Evolutionary conservation across 2,888 invertebrate species (phyloP).

Genomic region (Folsomia manolachei): DNA sequence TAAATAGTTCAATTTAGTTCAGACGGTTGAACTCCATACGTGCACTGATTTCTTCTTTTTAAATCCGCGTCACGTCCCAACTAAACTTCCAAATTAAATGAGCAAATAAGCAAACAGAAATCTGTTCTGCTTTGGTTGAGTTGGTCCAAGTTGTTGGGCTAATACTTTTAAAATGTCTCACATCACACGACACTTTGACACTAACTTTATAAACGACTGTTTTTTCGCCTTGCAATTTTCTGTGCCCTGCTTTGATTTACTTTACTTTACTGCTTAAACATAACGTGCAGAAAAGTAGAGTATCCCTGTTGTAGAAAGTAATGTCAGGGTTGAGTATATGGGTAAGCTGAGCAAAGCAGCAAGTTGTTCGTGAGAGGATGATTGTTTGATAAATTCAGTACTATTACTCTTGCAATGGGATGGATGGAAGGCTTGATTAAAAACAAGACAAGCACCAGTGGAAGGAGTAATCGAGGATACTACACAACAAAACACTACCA

Average conservation of each 20-base stretch:
- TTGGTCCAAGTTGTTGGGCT: background rate
- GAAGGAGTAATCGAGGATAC: too few relatives aligned
- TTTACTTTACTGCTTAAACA: background rate
- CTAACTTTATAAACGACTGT: background rate
- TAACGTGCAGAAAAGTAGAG: background rate
- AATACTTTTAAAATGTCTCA: too few relatives aligned
- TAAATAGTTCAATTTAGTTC: background rate
- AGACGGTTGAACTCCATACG: background rate
- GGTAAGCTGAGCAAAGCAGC: too few relatives aligned
- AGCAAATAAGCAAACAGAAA: background rate
- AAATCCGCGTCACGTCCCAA: slow-evolving; percentile 3
- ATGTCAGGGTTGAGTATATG: background rate
- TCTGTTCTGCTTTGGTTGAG: background rate
- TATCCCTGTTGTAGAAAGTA: too few relatives aligned
- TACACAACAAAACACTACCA: background rate
- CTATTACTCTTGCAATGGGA: background rate
- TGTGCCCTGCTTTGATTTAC: background rate
- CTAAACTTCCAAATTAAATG: slow-evolving; percentile 3
- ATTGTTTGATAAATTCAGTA: background rate
- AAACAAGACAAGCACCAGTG: background rate
- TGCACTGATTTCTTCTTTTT: background rate
- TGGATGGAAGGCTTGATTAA: background rate
- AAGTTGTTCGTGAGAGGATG: too few relatives aligned
- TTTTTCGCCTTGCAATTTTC: background rate
- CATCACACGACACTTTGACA: too few relatives aligned